phyloP scores from a whole-genome alignment of 2,797 vertebrate genomes.

The Paguma larvata region DNA sequence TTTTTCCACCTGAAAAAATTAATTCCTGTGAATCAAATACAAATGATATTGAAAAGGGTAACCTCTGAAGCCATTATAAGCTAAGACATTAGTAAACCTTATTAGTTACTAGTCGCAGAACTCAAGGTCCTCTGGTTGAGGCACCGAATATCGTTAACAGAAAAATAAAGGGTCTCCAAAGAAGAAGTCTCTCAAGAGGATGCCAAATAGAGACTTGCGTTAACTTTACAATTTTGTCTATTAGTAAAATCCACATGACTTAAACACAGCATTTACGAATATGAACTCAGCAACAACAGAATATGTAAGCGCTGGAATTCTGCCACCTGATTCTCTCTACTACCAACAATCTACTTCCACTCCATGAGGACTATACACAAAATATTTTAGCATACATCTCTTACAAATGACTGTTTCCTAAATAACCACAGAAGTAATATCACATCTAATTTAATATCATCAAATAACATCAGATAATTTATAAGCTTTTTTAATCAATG shows the following conservation, averaged over 20 bases:
- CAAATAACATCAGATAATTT: not conserved
- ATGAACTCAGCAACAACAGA: not conserved
- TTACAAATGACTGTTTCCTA: not conserved
- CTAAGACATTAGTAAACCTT: not conserved
- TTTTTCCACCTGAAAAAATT: conserved; percentile 3
- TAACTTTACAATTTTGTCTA: conserved; percentile 17
- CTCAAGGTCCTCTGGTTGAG: not conserved
- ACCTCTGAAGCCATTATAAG: not conserved
- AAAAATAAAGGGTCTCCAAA: not conserved
- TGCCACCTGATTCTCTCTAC: not conserved
- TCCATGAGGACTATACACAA: not conserved
- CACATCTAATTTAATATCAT: not conserved
- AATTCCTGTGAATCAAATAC: not conserved
- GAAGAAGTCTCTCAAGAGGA: conserved; percentile 4
- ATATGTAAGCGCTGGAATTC: not conserved
- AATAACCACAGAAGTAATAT: not conserved
- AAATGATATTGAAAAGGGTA: conserved; percentile 7
- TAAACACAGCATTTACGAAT: not conserved
- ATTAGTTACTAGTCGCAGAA: not conserved
- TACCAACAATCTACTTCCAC: not conserved
- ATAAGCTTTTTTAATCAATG: not conserved
- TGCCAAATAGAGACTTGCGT: not conserved
- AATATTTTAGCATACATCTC: not conserved
- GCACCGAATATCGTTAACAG: not conserved
- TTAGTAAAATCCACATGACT: conserved; percentile 4